phyloP scores from a whole-genome alignment of 2,113 vertebrate species.

The Cebidichthys violaceus region DNA sequence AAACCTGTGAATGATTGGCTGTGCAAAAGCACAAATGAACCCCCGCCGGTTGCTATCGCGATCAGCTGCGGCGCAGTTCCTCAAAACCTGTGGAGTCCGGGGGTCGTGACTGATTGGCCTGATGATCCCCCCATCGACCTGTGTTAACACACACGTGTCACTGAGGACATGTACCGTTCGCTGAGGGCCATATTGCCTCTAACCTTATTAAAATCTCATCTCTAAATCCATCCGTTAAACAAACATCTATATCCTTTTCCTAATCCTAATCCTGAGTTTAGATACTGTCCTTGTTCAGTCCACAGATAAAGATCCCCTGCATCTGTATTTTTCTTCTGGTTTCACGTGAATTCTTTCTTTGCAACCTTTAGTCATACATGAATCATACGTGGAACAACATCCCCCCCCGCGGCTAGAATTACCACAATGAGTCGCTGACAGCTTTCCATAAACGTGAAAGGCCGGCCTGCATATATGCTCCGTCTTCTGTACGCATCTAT shows the following conservation, averaged over 20 bases:
- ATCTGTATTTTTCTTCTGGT: conserved; percentile 13
- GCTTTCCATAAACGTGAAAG: conserved; percentile 17
- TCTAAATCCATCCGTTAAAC: conserved; percentile 11
- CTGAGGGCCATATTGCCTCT: conserved; percentile 10
- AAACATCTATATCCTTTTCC: neutral
- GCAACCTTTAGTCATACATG: neutral
- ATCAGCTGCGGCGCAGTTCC: conserved; percentile 22
- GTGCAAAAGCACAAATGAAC: conserved; percentile 9
- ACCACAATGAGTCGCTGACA: conserved; percentile 21
- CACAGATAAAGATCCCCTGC: neutral
- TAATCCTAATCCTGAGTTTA: neutral
- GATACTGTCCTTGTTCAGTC: no score
- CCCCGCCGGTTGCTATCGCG: conserved; percentile 15
- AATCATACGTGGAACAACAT: conserved; percentile 29
- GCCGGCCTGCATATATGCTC: conserved; percentile 9
- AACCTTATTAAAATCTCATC: conserved; percentile 32
- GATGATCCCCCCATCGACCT: conserved; percentile 31
- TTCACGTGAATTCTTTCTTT: conserved; percentile 16
- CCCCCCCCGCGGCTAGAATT: conserved; percentile 42
- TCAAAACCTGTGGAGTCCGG: neutral
- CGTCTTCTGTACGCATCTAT: neutral
- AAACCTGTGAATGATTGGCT: conserved; percentile 48
- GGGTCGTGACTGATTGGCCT: conserved; percentile 7
- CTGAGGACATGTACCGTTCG: conserved; percentile 9
- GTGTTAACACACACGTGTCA: conserved; percentile 2